Base-by-base conservation (phyloP, 35 echinoderm and acorn worm species). In the Amphiura filiformis region DNA sequence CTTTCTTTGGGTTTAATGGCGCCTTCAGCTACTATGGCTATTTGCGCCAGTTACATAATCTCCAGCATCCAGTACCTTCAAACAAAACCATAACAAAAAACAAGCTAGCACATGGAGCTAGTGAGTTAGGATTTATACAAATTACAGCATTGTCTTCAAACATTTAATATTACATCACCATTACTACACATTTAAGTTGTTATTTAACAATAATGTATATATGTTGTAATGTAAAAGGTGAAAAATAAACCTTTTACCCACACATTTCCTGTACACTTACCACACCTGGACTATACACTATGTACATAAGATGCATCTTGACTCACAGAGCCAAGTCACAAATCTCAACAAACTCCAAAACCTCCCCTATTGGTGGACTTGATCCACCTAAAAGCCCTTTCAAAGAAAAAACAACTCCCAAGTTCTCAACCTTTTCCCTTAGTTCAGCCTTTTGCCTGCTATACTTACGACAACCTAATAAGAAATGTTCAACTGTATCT, bases 1-100 rank as follows among this genome's bases (percentile, higher is more conserved):
- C 15, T 86, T 86, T 32, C 14, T 86, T 31, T 20, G 36, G 18
- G 39, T 75, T 65, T 76, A 38, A 37, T 86, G 35, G 56, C 56
- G 30, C 75, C 64, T 32, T 3, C 57, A 65, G 35, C 39, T 17
- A 86, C 76, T 13, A 75, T 39, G 17, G n/a, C 75, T 35, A 76
- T 37, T 32, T 57, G 64, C 36, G 75, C 44, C 44, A 52, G 7
- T 52, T 52, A n/a, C n/a, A n/a, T n/a, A n/a, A n/a, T n/a, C n/a
- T 20, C 7, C 44, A 11, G 44, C 44, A 11, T 52, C 7, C 7
- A 52, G 20, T 52, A 52, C 7, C n/a, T n/a, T n/a, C n/a, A 52
- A 52, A 52, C 7, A 52, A 20, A 52, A 52, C 44, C 20, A 11
- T 11, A 7, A 52, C 20, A 52, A 52, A 52, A n/a, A 52, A 52